phyloP scores from a whole-genome alignment of 2,888 invertebrate genomes.

The Hermaeophaga mercurialis region DNA sequence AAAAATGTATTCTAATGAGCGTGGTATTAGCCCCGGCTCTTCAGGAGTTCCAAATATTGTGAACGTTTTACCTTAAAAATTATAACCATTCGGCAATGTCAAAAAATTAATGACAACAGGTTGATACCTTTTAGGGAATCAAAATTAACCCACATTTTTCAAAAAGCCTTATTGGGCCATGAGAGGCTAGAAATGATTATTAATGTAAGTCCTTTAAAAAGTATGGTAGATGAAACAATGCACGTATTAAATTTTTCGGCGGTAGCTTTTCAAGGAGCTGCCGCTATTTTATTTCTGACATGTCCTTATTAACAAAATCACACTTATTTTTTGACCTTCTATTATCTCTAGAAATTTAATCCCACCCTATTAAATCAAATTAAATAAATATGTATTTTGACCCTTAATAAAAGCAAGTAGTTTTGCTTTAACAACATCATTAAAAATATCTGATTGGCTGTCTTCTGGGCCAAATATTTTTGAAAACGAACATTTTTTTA shows the following conservation, averaged over 20 bases:
- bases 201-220: constrained; percentile 64
- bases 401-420: constrained; percentile 59
- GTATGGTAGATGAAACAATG: constrained; percentile 74
- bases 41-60: constrained; percentile 60
- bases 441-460: constrained; percentile 49
- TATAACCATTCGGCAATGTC: no score
- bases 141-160: constrained; percentile 78
- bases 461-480: constrained; percentile 47
- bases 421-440: constrained; percentile 48
- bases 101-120: constrained; percentile 21
- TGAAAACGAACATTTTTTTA: constrained; percentile 46
- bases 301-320: no score
- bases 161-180: constrained; percentile 76
- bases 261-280: neutral
- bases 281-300: no score
- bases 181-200: constrained; percentile 90
- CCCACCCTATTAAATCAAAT: no score
- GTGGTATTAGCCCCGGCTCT: constrained; percentile 68
- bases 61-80: constrained; percentile 51
- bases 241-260: constrained; percentile 70
- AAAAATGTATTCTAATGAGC: constrained; percentile 63
- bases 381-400: constrained; percentile 77
- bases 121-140: constrained; percentile 78
- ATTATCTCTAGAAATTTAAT: no score
- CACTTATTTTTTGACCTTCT: no score